Conservation (phyloP, 2,888 invertebrate species). For the Lithophane semibrunnea region DNA sequence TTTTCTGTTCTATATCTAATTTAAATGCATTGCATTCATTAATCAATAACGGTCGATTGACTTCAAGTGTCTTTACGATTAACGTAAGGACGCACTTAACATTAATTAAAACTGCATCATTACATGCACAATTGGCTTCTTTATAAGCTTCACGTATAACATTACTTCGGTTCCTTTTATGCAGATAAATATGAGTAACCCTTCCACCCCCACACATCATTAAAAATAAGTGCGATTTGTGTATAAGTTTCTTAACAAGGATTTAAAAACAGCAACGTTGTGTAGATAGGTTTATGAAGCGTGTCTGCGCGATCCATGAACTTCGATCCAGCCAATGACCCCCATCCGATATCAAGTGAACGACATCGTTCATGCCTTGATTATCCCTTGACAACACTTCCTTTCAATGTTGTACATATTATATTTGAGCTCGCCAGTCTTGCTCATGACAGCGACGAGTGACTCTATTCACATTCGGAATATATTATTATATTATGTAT, state of each 20-base stretch:
- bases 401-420: slow-evolving; percentile 75
- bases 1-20: slow-evolving; percentile 63
- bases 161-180: slow-evolving; percentile 19
- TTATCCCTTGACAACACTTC: slow-evolving; percentile 85
- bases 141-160: slow-evolving; percentile 24
- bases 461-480: slow-evolving; percentile 32
- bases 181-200: slow-evolving; percentile 48
- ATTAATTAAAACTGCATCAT: slow-evolving; percentile 62
- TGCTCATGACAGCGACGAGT: slow-evolving; percentile 50
- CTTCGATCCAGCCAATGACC: slow-evolving; percentile 84
- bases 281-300: slow-evolving; percentile 71
- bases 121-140: slow-evolving; percentile 46
- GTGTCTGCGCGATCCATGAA: slow-evolving; percentile 74
- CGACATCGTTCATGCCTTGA: slow-evolving; percentile 87
- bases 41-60: slow-evolving; percentile 79
- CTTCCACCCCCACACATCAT: slow-evolving; percentile 47
- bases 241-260: slow-evolving; percentile 48
- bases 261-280: slow-evolving; percentile 65
- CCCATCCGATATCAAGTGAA: slow-evolving; percentile 81
- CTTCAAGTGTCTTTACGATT: slow-evolving; percentile 80
- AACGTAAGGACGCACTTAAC: slow-evolving; percentile 59
- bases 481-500: slow-evolving; percentile 7
- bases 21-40: slow-evolving; percentile 73
- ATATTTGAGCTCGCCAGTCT: slow-evolving; percentile 61
- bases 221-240: slow-evolving; percentile 50